phyloP scores from a whole-genome alignment of 2,797 vertebrate species.

The Clangula hyemalis region DNA sequence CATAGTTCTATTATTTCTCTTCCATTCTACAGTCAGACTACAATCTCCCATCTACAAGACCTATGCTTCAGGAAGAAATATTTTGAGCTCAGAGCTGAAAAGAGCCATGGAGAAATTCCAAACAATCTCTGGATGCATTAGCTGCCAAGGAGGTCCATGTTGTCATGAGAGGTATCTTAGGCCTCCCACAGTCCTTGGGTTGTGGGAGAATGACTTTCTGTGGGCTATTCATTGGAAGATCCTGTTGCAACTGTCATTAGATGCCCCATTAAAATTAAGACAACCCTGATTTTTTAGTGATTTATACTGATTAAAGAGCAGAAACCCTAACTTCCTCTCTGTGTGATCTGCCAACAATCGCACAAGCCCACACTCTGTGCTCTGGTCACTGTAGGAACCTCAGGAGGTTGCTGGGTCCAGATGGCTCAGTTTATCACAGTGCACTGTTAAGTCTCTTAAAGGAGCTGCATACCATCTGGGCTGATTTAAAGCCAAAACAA shows the following conservation, averaged over 20 bases:
- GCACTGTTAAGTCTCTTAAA: neutral
- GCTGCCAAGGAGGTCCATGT: neutral
- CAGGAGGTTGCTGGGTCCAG: constrained; percentile 34
- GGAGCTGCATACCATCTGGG: constrained; percentile 15
- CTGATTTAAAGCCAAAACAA: constrained; percentile 15
- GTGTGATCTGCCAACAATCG: neutral
- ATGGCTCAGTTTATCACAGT: constrained; percentile 19
- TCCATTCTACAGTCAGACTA: neutral
- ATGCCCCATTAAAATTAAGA: neutral
- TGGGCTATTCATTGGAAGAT: neutral
- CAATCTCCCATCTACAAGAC: neutral
- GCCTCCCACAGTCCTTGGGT: neutral
- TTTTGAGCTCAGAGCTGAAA: neutral
- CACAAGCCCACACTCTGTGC: neutral
- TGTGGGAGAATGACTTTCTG: neutral
- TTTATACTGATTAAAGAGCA: neutral
- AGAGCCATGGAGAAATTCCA: neutral
- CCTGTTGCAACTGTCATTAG: neutral
- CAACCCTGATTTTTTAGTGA: neutral
- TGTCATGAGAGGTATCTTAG: neutral
- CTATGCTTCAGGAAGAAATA: neutral
- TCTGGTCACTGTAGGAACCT: constrained; percentile 34
- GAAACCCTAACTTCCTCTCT: neutral
- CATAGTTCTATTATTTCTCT: neutral
- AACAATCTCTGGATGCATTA: neutral